phyloP scores from a whole-genome alignment of 35 echinoderm and acorn worm genomes.

The Ophioderma brevispina region DNA sequence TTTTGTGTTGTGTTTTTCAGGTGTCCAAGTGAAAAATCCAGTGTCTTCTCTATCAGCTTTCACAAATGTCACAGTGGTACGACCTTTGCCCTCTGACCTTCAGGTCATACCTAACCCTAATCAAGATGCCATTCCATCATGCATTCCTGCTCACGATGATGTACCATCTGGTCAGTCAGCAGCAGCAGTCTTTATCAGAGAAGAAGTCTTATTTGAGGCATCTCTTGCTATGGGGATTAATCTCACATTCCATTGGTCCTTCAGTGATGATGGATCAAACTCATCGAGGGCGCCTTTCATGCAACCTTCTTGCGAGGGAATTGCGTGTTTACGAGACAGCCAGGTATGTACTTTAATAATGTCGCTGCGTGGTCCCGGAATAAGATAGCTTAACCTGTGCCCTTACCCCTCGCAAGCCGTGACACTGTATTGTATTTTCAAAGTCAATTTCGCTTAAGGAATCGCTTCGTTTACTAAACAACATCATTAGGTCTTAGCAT shows the following conservation, averaged over 20 bases:
- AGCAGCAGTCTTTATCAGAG: conserved; percentile 59
- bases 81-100: conserved; percentile 70
- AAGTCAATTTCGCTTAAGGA: too few species aligned
- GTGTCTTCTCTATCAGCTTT: conserved; percentile 44
- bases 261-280: conserved; percentile 38
- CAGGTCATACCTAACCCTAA: conserved; percentile 60
- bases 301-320: conserved; percentile 46
- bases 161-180: neutral
- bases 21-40: conserved; percentile 58
- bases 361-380: neutral
- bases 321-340: conserved; percentile 63
- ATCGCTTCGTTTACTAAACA: too few species aligned
- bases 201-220: conserved; percentile 65
- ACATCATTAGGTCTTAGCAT: neutral
- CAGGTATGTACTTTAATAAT: conserved; percentile 39
- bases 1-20: conserved; percentile 44
- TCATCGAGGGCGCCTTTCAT: conserved; percentile 16
- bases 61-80: conserved; percentile 59
- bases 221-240: conserved; percentile 69
- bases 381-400: neutral
- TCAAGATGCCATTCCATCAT: conserved; percentile 71
- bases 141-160: conserved; percentile 49
- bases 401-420: neutral
- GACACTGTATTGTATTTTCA: too few species aligned
- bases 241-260: conserved; percentile 78